These are phyloP conservation scores for Diachasmimorpha longicaudata DNA, from an alignment of 1,140 invertebrate genomes.

Conservation along the genomic window DNA sequence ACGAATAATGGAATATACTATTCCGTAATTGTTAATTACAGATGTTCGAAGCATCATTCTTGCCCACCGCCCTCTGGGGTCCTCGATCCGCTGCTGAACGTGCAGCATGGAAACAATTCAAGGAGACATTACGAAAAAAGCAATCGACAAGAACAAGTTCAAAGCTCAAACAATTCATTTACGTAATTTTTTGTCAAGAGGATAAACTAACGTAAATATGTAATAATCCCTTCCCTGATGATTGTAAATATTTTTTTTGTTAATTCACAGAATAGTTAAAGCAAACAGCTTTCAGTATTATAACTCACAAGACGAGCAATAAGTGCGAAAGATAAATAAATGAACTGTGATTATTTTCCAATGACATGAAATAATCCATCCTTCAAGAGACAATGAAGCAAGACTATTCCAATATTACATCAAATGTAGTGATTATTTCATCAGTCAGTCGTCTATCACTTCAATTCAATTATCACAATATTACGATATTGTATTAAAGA, in stretches of 20 bases:
- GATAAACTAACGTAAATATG: constrained; percentile 39
- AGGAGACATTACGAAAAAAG: constrained; percentile 48
- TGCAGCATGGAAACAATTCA: constrained; percentile 57
- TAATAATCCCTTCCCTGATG: background rate
- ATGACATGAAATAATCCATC: too few species aligned
- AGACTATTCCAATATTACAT: background rate
- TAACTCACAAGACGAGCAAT: background rate
- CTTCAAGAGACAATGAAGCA: background rate
- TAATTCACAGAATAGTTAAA: background rate
- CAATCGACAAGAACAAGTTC: constrained; percentile 49
- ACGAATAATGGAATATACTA: too few species aligned
- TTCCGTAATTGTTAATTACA: constrained; percentile 31
- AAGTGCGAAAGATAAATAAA: background rate
- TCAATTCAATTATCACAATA: background rate
- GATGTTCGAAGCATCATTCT: constrained; percentile 61
- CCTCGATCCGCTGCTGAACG: constrained; percentile 54
- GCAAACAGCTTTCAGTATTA: background rate
- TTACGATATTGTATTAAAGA: background rate
- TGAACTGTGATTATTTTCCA: background rate
- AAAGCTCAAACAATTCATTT: constrained; percentile 50
- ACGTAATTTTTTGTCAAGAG: constrained; percentile 48
- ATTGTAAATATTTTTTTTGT: background rate
- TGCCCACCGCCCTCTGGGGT: constrained; percentile 65
- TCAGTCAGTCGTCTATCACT: background rate
- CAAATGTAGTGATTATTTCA: background rate